These are phyloP conservation scores for Numenius arquata DNA, from an alignment of 2,113 vertebrate species.

Conservation along the genomic window DNA sequence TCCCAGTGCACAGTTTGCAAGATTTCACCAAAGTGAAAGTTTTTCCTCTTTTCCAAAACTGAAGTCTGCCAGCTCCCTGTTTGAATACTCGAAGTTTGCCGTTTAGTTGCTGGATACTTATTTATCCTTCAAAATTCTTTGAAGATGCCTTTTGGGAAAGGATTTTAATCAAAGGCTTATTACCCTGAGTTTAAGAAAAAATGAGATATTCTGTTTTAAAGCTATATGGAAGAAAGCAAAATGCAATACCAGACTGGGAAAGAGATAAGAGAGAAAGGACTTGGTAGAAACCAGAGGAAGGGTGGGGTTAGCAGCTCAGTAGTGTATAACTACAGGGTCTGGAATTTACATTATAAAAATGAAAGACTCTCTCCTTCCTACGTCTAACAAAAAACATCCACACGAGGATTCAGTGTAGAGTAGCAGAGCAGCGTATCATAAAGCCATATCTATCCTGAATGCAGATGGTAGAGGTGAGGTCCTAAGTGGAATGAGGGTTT, in stretches of 20 bases:
- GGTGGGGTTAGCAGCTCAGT: neutral
- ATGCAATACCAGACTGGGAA: neutral
- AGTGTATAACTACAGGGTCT: neutral
- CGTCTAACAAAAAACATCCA: neutral
- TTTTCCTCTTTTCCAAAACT: neutral
- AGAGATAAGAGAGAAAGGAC: neutral
- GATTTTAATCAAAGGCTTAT: neutral
- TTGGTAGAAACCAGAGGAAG: neutral
- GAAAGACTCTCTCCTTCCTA: neutral
- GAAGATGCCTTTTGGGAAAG: neutral
- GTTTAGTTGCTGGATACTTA: neutral
- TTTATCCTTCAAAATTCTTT: conserved; percentile 1
- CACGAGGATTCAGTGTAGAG: neutral
- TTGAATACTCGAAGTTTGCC: neutral
- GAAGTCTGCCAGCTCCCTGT: neutral
- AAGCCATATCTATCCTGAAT: neutral
- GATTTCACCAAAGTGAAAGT: neutral
- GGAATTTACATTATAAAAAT: neutral
- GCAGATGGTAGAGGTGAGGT: neutral
- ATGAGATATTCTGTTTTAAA: neutral
- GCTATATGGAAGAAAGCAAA: neutral
- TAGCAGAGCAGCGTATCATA: neutral
- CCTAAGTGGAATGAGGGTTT: neutral
- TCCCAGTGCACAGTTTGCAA: neutral
- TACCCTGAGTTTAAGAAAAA: neutral